Conservation (phyloP, 2,888 invertebrate species). For the Nephrotoma guestfalica region DNA sequence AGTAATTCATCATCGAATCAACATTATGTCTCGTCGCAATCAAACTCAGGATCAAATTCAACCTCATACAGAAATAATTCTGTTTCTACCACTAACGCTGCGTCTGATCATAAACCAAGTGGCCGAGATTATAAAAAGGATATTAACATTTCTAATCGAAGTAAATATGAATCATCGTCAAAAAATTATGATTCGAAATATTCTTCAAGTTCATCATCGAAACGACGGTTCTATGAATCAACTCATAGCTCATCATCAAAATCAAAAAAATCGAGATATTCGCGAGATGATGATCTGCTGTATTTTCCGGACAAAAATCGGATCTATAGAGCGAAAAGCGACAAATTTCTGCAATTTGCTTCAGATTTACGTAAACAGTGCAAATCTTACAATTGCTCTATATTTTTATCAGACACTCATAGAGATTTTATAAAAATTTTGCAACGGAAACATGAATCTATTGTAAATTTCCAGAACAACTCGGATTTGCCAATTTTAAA, state of each 20-base stretch:
- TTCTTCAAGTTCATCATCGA: not conserved
- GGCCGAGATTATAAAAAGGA: not conserved
- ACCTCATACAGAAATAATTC: slow-evolving; percentile 13
- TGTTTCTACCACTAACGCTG: not conserved
- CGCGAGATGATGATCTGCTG: not conserved
- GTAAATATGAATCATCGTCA: not conserved
- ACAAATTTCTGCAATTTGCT: not conserved
- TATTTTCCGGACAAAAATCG: not conserved
- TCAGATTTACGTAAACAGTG: not conserved
- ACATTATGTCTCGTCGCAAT: not conserved
- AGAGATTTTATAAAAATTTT: not conserved
- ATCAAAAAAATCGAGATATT: not conserved
- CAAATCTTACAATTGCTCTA: not conserved
- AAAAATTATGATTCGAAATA: not conserved
- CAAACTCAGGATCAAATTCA: not conserved
- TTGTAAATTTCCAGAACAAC: not conserved
- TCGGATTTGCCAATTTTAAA: not conserved
- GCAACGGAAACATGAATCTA: not conserved
- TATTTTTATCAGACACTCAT: not conserved
- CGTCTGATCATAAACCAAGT: not conserved
- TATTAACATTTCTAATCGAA: not conserved
- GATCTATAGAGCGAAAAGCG: not conserved
- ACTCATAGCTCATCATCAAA: not conserved
- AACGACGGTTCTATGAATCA: not conserved
- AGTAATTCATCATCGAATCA: not conserved